Base-by-base conservation (phyloP, 2,797 vertebrate genomes). In the Bucorvus abyssinicus region DNA sequence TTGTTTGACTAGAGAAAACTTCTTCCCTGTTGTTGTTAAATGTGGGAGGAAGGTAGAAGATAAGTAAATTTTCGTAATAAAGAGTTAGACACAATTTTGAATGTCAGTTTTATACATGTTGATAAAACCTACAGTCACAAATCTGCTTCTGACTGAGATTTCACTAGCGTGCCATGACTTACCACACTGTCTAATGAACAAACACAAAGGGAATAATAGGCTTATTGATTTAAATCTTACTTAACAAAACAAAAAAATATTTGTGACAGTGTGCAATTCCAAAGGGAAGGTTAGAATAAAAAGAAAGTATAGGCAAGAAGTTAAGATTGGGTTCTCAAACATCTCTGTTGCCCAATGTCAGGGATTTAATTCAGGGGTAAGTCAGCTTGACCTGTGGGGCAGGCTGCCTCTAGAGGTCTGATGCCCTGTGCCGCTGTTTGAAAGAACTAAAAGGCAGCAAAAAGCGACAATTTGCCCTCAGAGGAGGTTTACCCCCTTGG, bases 101-200 rank as follows among this genome's bases (percentile, higher is more conserved):
- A 70, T 95, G 93, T 95, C 91, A 96, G 63, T 95, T 95, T 96
- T 96, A 82, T 87, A 30, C 65, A 68, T 71, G 86, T 94, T 97
- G 95, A 97, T 97, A 92, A 93, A 96, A 94, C 77, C 71, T 77
- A 70, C 65, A 96, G 93, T 93, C 91, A 94, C 77, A 94, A 90
- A 93, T 92, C 81, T 93, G 38, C 29, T 95, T 89, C 85, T 94
- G 71, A 55, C 94, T 96, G 74, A 81, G 93, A 94, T 95, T 96
- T 91, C 87, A 85, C 82, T 81, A 59, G 77, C 47, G 61, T 90
- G 88, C 94, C 71, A 14, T 88, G 94, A 92, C 89, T 95, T 97
- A 91, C 90, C 91, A 96, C 94, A 94, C 49, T 68, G 74, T 81
- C 85, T 95, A 96, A 96, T 93, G 84, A 96, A 84, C 49, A 89